These are phyloP conservation scores for Acipenser ruthenus DNA, from an alignment of 2,797 vertebrate species.

Conservation along the genomic window DNA sequence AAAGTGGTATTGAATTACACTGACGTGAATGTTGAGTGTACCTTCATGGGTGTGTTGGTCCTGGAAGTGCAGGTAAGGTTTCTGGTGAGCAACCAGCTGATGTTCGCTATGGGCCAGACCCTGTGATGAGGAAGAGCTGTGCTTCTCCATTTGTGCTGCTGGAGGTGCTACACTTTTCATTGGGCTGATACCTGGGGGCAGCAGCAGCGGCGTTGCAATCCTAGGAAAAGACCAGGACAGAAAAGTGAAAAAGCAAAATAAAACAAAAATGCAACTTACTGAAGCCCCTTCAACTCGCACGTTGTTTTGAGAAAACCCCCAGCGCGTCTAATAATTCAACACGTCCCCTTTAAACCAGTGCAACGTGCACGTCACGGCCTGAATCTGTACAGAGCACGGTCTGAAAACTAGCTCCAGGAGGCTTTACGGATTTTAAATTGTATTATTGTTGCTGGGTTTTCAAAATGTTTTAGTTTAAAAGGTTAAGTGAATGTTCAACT, in stretches of 20 bases:
- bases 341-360: too few relatives aligned
- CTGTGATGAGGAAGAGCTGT: slow-evolving; percentile 48
- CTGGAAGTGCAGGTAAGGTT: slow-evolving; percentile 73
- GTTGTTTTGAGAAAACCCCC: too few relatives aligned
- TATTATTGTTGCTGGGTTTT: neutral
- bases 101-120: slow-evolving; percentile 50
- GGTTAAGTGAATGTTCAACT: neutral
- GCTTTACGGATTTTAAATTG: too few relatives aligned
- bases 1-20: slow-evolving; percentile 39
- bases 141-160: slow-evolving; percentile 67
- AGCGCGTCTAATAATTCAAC: too few relatives aligned
- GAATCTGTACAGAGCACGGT: too few relatives aligned
- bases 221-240: slow-evolving; percentile 39
- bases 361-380: too few relatives aligned
- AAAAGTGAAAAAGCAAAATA: too few relatives aligned
- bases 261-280: too few relatives aligned
- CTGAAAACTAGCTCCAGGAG: too few relatives aligned
- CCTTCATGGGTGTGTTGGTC: slow-evolving; percentile 68
- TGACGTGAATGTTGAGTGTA: slow-evolving; percentile 38
- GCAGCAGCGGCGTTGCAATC: slow-evolving; percentile 57
- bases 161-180: slow-evolving; percentile 73
- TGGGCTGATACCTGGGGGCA: slow-evolving; percentile 68
- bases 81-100: slow-evolving; percentile 66
- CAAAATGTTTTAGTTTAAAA: neutral
- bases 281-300: too few relatives aligned